These are phyloP conservation scores for Ladona fulva DNA, from an alignment of 1,140 invertebrate genomes.

Conservation along the genomic window DNA sequence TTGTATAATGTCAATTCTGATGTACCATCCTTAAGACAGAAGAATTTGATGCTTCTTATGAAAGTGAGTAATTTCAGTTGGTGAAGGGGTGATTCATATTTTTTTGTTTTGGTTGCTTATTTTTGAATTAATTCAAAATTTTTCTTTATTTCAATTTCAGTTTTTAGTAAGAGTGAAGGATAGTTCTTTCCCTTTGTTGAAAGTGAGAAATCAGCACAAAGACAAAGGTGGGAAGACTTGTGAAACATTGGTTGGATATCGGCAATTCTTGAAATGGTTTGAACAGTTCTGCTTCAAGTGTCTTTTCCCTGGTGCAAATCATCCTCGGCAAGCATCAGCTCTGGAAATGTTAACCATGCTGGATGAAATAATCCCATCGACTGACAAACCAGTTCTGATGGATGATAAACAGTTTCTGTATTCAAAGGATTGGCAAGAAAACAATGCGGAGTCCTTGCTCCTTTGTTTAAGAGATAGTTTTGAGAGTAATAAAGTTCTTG, in stretches of 20 bases:
- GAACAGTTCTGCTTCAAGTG: constrained; percentile 43
- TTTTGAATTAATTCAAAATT: constrained; percentile 16
- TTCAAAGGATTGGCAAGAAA: background rate
- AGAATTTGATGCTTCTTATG: constrained; percentile 36
- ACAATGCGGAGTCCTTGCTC: constrained; percentile 23
- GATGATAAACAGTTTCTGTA: background rate
- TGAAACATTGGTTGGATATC: constrained; percentile 22
- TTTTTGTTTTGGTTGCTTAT: too few species aligned
- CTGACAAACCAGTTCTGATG: background rate
- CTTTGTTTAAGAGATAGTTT: constrained; percentile 40
- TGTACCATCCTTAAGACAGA: constrained; percentile 45
- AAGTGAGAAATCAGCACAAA: constrained; percentile 6
- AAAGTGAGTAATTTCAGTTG: constrained; percentile 31
- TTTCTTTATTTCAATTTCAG: constrained; percentile 25
- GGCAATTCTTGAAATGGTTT: constrained; percentile 42
- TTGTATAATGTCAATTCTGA: constrained; percentile 62
- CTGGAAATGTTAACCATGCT: constrained; percentile 42
- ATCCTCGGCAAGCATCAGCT: constrained; percentile 52
- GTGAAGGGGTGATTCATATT: too few species aligned
- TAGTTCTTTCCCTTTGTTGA: constrained; percentile 27
- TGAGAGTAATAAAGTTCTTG: constrained; percentile 40
- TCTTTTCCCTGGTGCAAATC: constrained; percentile 60
- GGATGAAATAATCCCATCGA: background rate
- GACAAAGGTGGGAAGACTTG: constrained; percentile 10
- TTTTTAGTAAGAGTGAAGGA: constrained; percentile 34